Base-by-base conservation (phyloP, 30 jellyfish, hydroid and myxozoan species). In the Aurelia coerulea region DNA sequence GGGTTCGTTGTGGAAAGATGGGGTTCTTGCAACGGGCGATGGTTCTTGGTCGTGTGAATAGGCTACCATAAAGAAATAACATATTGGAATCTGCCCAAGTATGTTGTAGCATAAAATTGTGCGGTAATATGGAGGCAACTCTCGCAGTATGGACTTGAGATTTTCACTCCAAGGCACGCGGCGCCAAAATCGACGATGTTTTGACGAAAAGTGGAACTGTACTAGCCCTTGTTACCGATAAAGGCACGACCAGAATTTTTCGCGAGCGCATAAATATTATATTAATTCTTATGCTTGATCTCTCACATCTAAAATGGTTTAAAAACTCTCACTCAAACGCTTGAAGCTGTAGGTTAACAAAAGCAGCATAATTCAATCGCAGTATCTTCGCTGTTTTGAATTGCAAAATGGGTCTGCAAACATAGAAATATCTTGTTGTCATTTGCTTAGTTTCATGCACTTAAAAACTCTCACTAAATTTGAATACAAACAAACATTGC, bases 91-190 rank as follows among this genome's bases (percentile, higher is more conserved):
- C 70, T 60, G 72, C 85, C 37, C 52, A 17, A 67, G 50, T 65
- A 51, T 82, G 39, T n/a, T 16, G 50, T 49, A n/a, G 56, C 13
- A 46, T 46, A 46, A 46, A 46, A 46, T 9, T 46, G 56, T 46
- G 56, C 56, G 56, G 56, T 46, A 83, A 73, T 56, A 71, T 73
- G 92, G 92, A 83, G 70, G 73, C 78, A 83, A 83, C 92, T 83
- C 92, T 71, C 92, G 86, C 79, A 23, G 85, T 62, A 23, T 65
- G 76, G 89, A 79, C 89, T 68, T 62, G 37, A 46, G 56, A 46
- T 46, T 19, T 7, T n/a, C 35, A n/a, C 32, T 62, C 32, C 32
- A 62, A 62, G 19, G 73, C 73, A 62, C 19, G 37, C 73, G 14
- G 37, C 12, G 6, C 73, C 11, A 62, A n/a, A 31, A 5, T 62